phyloP scores from a whole-genome alignment of 92 coral and sea anemone genomes.

The Epizoanthus fatuus region DNA sequence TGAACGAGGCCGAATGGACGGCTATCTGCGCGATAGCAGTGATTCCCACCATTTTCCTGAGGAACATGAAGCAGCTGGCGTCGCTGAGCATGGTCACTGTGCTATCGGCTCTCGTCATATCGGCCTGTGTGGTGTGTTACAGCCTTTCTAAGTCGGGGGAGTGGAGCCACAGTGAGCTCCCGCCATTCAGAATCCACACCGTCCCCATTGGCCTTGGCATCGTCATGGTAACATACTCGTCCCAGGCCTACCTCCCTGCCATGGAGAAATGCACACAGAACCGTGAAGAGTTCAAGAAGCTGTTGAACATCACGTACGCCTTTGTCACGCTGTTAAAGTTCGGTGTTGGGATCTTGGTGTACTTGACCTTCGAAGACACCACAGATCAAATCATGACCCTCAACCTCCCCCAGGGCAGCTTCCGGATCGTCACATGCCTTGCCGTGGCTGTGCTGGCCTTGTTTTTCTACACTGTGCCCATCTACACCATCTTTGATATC shows the following conservation, averaged over 20 bases:
- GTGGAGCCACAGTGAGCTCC: constrained; percentile 56
- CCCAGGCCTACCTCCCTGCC: constrained; percentile 66
- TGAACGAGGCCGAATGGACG: constrained; percentile 71
- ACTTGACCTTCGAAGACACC: constrained; percentile 59
- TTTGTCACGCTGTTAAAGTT: constrained; percentile 70
- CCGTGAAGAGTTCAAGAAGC: constrained; percentile 65
- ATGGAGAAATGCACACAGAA: constrained; percentile 64
- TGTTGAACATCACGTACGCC: constrained; percentile 65
- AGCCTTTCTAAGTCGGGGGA: constrained; percentile 61
- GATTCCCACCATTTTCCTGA: constrained; percentile 59
- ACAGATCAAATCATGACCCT: constrained; percentile 68
- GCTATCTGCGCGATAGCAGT: constrained; percentile 60
- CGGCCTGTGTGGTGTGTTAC: constrained; percentile 56
- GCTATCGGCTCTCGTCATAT: constrained; percentile 59
- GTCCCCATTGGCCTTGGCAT: constrained; percentile 71
- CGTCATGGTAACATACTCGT: constrained; percentile 74
- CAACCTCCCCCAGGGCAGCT: constrained; percentile 63
- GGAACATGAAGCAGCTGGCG: constrained; percentile 69
- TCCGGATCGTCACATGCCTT: constrained; percentile 58
- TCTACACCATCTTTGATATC: constrained; percentile 69
- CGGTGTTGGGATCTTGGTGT: constrained; percentile 65
- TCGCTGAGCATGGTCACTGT: constrained; percentile 72
- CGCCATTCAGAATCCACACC: constrained; percentile 68
- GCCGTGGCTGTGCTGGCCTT: constrained; percentile 63
- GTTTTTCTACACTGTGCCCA: constrained; percentile 71